Base-by-base conservation (phyloP, 2,113 vertebrate species). In the Suncus etruscus region DNA sequence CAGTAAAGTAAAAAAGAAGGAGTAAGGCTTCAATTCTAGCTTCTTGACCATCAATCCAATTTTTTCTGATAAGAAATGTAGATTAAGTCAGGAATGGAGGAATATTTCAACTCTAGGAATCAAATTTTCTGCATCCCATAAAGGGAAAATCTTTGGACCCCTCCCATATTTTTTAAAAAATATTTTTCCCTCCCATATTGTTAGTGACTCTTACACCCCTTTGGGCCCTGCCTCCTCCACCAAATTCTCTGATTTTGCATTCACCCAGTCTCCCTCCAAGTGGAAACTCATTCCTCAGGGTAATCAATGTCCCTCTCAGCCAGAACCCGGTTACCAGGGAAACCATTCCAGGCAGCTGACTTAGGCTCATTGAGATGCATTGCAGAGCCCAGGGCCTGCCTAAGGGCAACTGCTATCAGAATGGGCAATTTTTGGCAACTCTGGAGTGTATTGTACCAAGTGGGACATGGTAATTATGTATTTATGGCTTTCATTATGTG, bases 301-400 rank as follows among this genome's bases (percentile, higher is more conserved):
- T 96, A 96, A 98, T 98, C 97, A 97, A 97, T 98, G 98, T 95
- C 93, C 94, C 93, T 96, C 96, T 97, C 91, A 97, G 97, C 96
- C 97, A 95, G 95, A 98, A 97, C 96, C 85, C 92, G 47, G 94
- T 97, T 97, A 96, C 97, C 95, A 96, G 91, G 96, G 97, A 96
- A 96, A 95, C 95, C 96, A 90, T 95, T 94, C 86, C 84, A 95
- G 86, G 89, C 91, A 95, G 96, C 91, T 12, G 80, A 93, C 77
- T 88, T 86, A 27, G 87, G 74, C 87, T 97, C 93, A 94, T 95
- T 95, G 95, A 96, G 94, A 93, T 97, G 94, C 96, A 92, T 87
- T 87, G 79, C 68, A 84, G 83, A 91, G 79, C 72, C 91, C 66
- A 31, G 65, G 95, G 90, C 91, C 74, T 11, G 0, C 18, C 18